Conservation (phyloP, 2,797 vertebrate genomes). For the Cephalopachus bancanus region DNA sequence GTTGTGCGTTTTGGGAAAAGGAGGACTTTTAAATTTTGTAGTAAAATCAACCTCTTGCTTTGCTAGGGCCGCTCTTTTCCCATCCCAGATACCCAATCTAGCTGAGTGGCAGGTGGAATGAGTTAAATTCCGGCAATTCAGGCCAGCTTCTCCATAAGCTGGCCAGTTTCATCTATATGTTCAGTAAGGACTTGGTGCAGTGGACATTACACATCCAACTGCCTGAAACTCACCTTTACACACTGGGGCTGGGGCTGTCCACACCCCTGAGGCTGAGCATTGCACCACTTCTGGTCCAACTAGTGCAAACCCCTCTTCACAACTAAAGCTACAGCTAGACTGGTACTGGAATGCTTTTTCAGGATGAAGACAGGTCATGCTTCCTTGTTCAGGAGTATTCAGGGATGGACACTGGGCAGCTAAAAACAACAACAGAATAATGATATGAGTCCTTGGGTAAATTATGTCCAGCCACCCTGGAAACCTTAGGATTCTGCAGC, state of each 20-base stretch:
- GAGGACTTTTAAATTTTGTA: neutral
- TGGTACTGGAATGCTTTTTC: neutral
- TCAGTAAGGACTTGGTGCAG: neutral
- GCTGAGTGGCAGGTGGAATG: neutral
- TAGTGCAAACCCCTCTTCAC: constrained; percentile 86
- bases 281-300: constrained; percentile 77
- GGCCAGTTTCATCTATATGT: neutral
- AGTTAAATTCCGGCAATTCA: neutral
- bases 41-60: neutral
- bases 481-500: neutral
- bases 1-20: neutral
- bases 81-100: neutral
- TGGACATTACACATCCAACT: no score
- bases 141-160: neutral
- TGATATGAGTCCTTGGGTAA: neutral
- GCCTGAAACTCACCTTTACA: constrained; percentile 84
- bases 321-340: constrained; percentile 67
- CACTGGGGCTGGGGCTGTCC: constrained; percentile 85
- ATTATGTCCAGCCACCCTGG: neutral
- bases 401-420: constrained; percentile 61
- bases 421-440: constrained; percentile 25
- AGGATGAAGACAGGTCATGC: constrained; percentile 6
- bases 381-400: constrained; percentile 50
- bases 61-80: neutral
- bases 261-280: constrained; percentile 86